phyloP scores from a whole-genome alignment of 2,888 invertebrate genomes.

The Salpingus planirostris region DNA sequence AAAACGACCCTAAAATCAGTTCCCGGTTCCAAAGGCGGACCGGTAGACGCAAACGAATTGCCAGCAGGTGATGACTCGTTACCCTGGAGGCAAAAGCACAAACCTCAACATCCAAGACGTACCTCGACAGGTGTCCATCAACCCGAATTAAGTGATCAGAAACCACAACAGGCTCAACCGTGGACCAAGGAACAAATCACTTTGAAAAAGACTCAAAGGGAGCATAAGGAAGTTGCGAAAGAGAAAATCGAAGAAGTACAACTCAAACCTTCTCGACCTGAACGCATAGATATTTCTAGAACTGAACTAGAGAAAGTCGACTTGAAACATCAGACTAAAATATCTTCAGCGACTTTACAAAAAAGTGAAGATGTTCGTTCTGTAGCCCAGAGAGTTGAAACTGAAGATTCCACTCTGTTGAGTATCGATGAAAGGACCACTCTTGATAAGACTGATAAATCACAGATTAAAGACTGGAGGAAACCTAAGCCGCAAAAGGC shows the following conservation, averaged over 20 bases:
- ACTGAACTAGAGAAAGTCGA: conserved; percentile 42
- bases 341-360: conserved; percentile 6
- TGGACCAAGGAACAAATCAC: conserved; percentile 58
- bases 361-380: conserved; percentile 12
- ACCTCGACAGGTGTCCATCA: conserved; percentile 8
- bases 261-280: conserved; percentile 49
- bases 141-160: conserved; percentile 17
- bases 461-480: conserved; percentile 14
- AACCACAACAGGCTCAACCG: conserved; percentile 38
- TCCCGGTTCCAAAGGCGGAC: conserved; percentile 29
- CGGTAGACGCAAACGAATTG: conserved; percentile 40
- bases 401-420: conserved; percentile 15
- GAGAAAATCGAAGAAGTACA: conserved; percentile 43
- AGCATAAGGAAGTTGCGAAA: conserved; percentile 37
- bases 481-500: conserved; percentile 2
- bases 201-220: conserved; percentile 44
- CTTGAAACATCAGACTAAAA: conserved; percentile 39
- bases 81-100: conserved; percentile 42
- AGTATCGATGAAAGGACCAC: conserved; percentile 13
- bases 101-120: conserved; percentile 5
- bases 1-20: conserved; percentile 27
- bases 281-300: conserved; percentile 30
- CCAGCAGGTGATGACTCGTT: conserved; percentile 48
- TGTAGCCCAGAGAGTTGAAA: conserved; percentile 7
- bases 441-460: conserved; percentile 11